Percentiles rank a stretch among this genome's conserved stretches.
These are phyloP conservation scores for Lamproptera curius DNA, from an alignment of 2,888 invertebrate genomes.

Conservation along the genomic window DNA sequence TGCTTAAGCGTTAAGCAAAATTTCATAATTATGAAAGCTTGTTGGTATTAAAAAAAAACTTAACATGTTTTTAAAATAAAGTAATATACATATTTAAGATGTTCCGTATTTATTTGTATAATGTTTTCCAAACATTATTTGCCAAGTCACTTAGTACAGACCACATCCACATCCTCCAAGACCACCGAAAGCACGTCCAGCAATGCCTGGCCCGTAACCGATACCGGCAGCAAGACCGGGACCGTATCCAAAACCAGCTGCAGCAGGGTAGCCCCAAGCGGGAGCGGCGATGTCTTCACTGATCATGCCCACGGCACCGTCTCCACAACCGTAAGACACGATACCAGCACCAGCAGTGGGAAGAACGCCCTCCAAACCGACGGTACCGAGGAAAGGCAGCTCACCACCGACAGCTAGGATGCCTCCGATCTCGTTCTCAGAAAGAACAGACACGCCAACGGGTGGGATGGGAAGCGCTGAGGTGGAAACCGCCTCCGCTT, in stretches of 20 bases:
- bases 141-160: not conserved
- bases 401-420: slow-evolving; percentile 30
- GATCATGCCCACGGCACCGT: slow-evolving; percentile 34
- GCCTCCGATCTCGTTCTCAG: slow-evolving; percentile 39
- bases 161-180: slow-evolving; percentile 7
- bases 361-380: slow-evolving; percentile 37
- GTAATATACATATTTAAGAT: too few species aligned
- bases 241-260: not conserved
- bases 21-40: too few species aligned
- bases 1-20: too few species aligned
- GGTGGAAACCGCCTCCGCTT: slow-evolving; percentile 34
- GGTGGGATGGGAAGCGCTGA: slow-evolving; percentile 32
- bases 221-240: slow-evolving; percentile 2
- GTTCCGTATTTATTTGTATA: too few species aligned
- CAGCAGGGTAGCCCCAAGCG: not conserved
- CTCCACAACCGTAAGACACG: slow-evolving; percentile 37
- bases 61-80: too few species aligned
- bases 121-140: too few species aligned
- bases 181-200: slow-evolving; percentile 14
- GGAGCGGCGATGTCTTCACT: not conserved
- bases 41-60: too few species aligned
- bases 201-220: slow-evolving; percentile 14
- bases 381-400: slow-evolving; percentile 36
- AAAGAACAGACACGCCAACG: slow-evolving; percentile 31
- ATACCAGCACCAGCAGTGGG: slow-evolving; percentile 38